Percentiles rank a stretch among this genome's conserved stretches.
Evolutionary conservation across 2,113 vertebrate species (phyloP).

Genomic region (Chamaea fasciata): DNA sequence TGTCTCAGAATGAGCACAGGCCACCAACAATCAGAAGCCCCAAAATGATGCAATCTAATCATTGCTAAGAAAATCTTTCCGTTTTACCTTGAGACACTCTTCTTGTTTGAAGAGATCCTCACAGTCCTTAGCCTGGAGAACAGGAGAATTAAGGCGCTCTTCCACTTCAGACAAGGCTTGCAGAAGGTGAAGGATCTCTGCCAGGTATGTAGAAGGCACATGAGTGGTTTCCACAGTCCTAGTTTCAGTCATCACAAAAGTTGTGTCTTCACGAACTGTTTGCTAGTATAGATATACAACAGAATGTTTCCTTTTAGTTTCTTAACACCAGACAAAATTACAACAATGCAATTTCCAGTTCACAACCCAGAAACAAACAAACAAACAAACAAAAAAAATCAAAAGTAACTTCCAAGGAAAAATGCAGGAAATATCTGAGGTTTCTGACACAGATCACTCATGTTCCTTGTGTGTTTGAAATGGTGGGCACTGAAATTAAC

Average conservation of each 20-base stretch:
- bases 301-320: constrained; percentile 71
- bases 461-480: not conserved
- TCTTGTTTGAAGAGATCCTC: constrained; percentile 90
- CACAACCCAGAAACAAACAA: not conserved
- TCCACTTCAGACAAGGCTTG: constrained; percentile 86
- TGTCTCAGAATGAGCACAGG: not conserved
- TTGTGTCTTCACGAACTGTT: constrained; percentile 74
- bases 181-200: constrained; percentile 82
- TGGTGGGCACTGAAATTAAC: not conserved
- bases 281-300: constrained; percentile 79
- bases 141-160: constrained; percentile 86
- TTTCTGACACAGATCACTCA: not conserved
- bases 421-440: not conserved
- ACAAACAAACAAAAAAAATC: not conserved
- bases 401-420: not conserved
- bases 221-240: constrained; percentile 78
- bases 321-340: not conserved
- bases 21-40: not conserved
- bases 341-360: constrained; percentile 14
- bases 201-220: constrained; percentile 82
- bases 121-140: constrained; percentile 82
- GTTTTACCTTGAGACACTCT: constrained; percentile 88
- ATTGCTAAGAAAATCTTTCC: not conserved
- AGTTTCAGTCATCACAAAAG: constrained; percentile 68
- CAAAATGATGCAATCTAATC: fast-evolving